phyloP scores from a whole-genome alignment of 2,113 vertebrate genomes.

The Gymnarchus niloticus region DNA sequence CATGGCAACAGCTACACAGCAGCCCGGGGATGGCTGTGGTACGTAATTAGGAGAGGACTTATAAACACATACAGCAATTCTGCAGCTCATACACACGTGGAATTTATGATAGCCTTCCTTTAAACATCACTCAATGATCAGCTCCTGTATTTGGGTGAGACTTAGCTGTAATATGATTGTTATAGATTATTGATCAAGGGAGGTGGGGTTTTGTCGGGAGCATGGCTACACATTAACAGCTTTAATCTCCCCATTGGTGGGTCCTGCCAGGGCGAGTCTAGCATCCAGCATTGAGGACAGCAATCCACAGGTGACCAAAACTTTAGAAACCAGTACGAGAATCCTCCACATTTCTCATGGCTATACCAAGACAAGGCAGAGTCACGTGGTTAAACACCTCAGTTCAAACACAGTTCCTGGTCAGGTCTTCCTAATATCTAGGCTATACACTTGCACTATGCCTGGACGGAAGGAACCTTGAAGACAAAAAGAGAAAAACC shows the following conservation, averaged over 20 bases:
- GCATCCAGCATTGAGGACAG: not conserved
- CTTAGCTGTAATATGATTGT: too few relatives aligned
- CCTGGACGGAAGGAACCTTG: not conserved
- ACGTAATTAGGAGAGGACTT: not conserved
- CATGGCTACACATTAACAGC: too few relatives aligned
- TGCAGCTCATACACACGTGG: not conserved
- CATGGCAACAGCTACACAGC: slow-evolving; percentile 16
- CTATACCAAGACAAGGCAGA: not conserved
- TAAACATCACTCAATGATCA: not conserved
- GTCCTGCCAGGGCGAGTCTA: not conserved
- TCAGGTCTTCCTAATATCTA: not conserved
- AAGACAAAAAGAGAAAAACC: not conserved
- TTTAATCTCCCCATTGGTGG: not conserved
- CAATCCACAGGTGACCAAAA: not conserved
- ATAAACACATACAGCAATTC: not conserved
- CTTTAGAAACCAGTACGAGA: not conserved
- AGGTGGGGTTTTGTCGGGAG: not conserved
- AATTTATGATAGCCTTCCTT: not conserved
- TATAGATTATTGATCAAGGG: not conserved
- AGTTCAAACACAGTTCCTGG: not conserved
- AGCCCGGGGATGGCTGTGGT: not conserved
- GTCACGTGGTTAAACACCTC: not conserved
- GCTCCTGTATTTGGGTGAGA: not conserved
- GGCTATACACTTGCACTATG: not conserved
- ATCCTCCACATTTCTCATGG: not conserved